These are phyloP conservation scores for Netelia inedita DNA, from an alignment of 2,888 invertebrate species.

Conservation along the genomic window DNA sequence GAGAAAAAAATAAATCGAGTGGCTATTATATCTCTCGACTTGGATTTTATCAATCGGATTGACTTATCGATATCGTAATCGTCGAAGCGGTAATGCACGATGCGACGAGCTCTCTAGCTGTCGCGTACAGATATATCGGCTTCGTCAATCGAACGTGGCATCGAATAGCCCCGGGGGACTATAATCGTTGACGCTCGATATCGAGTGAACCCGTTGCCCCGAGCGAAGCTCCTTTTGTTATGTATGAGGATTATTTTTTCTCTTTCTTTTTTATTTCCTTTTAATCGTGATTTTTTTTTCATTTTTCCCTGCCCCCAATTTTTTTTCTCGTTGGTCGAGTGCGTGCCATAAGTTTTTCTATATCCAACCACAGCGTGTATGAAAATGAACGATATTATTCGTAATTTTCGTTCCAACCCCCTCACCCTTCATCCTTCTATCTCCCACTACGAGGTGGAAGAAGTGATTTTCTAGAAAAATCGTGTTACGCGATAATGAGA, in stretches of 20 bases:
- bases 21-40: background rate
- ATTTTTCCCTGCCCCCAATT: background rate
- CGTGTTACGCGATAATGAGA: slow-evolving; percentile 35
- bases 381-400: background rate
- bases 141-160: background rate
- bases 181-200: background rate
- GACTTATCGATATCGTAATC: slow-evolving; percentile 52
- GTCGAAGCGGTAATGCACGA: slow-evolving; percentile 34
- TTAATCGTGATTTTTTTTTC: background rate
- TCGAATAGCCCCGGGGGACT: background rate
- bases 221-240: background rate
- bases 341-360: slow-evolving; percentile 17
- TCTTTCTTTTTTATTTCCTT: slow-evolving; percentile 9
- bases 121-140: background rate
- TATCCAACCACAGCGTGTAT: background rate
- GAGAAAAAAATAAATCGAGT: background rate
- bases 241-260: slow-evolving; percentile 27
- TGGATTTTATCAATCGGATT: slow-evolving; percentile 35
- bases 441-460: background rate
- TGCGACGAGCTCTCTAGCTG: background rate
- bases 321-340: background rate
- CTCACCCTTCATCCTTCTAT: background rate
- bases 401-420: background rate
- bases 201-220: slow-evolving; percentile 22
- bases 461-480: slow-evolving; percentile 3